Base-by-base conservation (phyloP, 2,888 invertebrate species). In the Clistopyga incitator region DNA sequence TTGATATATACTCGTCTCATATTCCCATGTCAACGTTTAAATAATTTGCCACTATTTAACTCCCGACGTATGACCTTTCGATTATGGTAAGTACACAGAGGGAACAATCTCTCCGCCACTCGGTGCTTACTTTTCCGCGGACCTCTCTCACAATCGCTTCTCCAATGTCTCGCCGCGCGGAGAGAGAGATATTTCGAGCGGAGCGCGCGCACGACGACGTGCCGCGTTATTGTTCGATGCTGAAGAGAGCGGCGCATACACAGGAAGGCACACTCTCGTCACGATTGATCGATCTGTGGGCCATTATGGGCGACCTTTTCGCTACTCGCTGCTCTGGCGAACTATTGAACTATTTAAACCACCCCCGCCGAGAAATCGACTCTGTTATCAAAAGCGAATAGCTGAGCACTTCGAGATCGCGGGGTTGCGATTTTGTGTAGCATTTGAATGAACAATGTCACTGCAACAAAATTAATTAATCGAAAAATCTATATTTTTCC, bases 11-110 rank as follows among this genome's bases (percentile, higher is more conserved):
- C 38, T 78, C 50, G 38, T 70, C 70, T 78, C 64, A 81, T 81
- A 84, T 84, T 84, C 70, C 64, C 81, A 70, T 81, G 78, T 81
- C 81, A 81, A 70, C 84, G 84, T 84, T 84, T 81, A 84, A 84
- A 84, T 81, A 84, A 84, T 84, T 84, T 81, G 84, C 84, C 84
- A 84, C 84, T 81, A 81, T 81, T 84, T 84, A 74, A 81, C 78
- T 64, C 64, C 54, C 68, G 42, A 68, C 65, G 64, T 25, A 42
- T 81, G 81, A 84, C 84, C 84, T 84, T 84, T 84, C 70, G 78
- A 81, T 81, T 74, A 78, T 81, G 81, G 81, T 84, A 81, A 81
- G 78, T 81, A 78, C 45, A 67, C 23, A 45, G 61, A 47, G 10
- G 52, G 29, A 77, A 76, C 61, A 76, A 74, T 78, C 56, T 74